These are phyloP conservation scores for Ailuropoda melanoleuca DNA, from an alignment of 2,113 vertebrate genomes.

Conservation along the genomic window DNA sequence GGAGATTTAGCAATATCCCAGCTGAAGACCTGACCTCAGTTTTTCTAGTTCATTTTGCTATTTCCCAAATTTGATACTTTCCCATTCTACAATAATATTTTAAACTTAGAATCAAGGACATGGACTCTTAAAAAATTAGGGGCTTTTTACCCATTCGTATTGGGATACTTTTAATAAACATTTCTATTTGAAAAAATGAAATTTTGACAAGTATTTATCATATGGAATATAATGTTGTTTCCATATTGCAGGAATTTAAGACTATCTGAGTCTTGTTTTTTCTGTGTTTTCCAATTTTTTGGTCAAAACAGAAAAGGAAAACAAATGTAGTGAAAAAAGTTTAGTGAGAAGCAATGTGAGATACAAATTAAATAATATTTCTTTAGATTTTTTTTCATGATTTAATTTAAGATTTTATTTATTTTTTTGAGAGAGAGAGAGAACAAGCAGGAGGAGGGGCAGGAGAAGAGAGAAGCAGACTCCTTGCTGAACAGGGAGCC, in stretches of 20 bases:
- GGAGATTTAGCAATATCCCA: neutral
- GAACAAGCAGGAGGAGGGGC: fast-evolving
- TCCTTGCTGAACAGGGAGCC: neutral
- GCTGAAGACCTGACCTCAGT: neutral
- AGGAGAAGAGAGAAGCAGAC: neutral
- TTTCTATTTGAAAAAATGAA: constrained; percentile 26
- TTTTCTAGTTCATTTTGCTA: constrained; percentile 9
- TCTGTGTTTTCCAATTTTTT: constrained; percentile 22
- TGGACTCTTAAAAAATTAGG: constrained; percentile 8
- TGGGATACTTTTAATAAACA: neutral
- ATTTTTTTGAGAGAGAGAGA: neutral
- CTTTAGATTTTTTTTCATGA: constrained; percentile 2
- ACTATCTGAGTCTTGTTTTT: neutral
- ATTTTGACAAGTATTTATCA: constrained; percentile 39
- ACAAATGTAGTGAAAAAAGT: neutral
- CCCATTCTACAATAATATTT: neutral
- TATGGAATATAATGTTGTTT: constrained; percentile 9
- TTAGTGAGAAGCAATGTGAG: neutral
- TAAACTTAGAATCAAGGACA: neutral
- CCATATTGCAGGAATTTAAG: neutral
- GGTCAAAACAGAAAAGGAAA: neutral
- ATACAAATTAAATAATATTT: neutral
- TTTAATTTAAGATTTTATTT: neutral
- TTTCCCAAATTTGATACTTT: constrained; percentile 2
- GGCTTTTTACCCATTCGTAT: neutral